Conservation (phyloP, 2,888 invertebrate genomes). For the Nomada lathburiana region DNA sequence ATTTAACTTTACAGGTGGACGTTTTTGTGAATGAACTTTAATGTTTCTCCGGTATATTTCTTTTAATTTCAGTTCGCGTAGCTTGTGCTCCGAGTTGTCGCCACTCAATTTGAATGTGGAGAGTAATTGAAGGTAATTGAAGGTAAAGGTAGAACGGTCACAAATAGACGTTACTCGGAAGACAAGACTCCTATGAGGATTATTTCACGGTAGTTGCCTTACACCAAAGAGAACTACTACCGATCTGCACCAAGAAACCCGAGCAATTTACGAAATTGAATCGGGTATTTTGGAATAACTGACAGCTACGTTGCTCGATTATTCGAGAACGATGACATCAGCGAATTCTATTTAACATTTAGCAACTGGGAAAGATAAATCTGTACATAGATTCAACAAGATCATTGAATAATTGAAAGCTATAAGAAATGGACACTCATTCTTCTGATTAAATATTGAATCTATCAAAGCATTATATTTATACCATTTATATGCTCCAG, state of each 20-base stretch:
- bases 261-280: conserved; percentile 21
- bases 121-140: not conserved
- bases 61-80: not conserved
- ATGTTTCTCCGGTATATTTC: no score
- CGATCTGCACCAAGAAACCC: conserved; percentile 13
- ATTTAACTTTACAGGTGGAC: no score
- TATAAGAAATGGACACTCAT: not conserved
- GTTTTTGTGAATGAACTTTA: no score
- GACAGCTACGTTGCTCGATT: not conserved
- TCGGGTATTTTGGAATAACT: conserved; percentile 4
- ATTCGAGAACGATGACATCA: not conserved
- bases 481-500: no score
- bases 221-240: conserved; percentile 17
- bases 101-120: not conserved
- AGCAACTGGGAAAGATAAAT: not conserved
- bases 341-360: no score
- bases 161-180: not conserved
- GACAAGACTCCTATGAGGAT: not conserved
- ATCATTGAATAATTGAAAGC: not conserved
- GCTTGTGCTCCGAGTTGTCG: not conserved
- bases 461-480: no score
- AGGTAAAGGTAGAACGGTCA: not conserved
- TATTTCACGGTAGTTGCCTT: conserved; percentile 11
- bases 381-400: not conserved
- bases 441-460: no score